phyloP scores from a whole-genome alignment of 2,113 vertebrate genomes.

The Typhlomys cinereus region DNA sequence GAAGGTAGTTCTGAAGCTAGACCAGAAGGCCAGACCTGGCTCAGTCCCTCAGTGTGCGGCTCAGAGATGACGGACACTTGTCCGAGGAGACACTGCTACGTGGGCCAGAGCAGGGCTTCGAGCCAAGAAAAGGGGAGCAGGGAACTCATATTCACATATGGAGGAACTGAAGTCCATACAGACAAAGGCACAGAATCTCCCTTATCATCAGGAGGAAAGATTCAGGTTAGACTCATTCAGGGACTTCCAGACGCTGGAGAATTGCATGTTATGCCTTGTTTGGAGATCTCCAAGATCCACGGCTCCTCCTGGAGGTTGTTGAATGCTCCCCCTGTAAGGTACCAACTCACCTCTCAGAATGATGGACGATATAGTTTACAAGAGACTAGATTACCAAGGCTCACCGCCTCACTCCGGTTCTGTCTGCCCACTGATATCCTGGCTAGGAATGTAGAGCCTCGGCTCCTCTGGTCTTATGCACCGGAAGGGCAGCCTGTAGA shows the following conservation, averaged over 20 bases:
- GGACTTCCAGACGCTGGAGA: neutral
- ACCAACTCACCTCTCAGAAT: fast-evolving
- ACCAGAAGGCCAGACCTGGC: neutral
- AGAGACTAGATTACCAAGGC: no score
- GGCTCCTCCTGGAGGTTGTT: neutral
- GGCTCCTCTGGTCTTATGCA: neutral
- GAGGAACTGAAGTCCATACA: neutral
- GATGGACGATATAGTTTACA: neutral
- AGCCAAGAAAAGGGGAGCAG: neutral
- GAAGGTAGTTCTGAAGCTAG: neutral
- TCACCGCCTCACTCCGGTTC: neutral
- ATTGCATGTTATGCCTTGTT: neutral
- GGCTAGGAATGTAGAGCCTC: neutral
- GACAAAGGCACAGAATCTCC: neutral
- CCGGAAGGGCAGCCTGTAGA: neutral
- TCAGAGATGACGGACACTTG: neutral
- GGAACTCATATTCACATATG: neutral
- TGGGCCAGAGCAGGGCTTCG: neutral
- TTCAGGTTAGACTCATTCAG: neutral
- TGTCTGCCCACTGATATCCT: neutral
- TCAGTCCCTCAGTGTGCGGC: neutral
- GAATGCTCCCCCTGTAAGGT: no score
- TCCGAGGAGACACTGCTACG: neutral
- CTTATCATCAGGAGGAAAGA: neutral
- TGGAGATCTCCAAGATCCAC: neutral